Evolutionary conservation across 23 tunicate species (phyloP), one percentile per base, ranked within the genome.

Genomic region (Botrylloides violaceus): DNA sequence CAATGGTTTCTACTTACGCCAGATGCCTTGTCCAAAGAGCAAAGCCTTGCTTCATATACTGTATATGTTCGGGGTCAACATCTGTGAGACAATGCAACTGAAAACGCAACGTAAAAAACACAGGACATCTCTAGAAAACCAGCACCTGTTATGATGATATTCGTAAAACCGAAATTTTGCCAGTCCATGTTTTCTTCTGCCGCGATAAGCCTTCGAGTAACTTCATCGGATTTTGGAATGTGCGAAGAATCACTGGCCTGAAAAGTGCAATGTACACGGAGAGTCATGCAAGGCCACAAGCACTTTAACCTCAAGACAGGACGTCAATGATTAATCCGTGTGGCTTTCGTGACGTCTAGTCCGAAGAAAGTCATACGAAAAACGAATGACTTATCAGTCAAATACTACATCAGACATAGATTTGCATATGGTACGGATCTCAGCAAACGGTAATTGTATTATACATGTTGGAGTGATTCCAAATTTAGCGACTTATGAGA

Each of bases 1-100:
- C n/a, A n/a, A n/a, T n/a, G n/a, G n/a, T n/a, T n/a, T 43, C 53
- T 18, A 76, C 97, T 79, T 34, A 90, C 97, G 97, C 89, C 3
- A 90, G 78, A 25, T 83, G 89, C 49, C 82, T 57, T 2, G 85
- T 83, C 89, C 90, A 83, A 28, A 79, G 43, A 19, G 66, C 75
- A 61, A 90, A 90, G 3, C 82, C 80, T 50, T 83, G 32, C 58
- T 75, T 90, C 81, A 90, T 79, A 60, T 78, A 90, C 20, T 71
- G 2, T 58, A 75, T 66, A 55, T 90, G 97, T 2, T 71, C 39
- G 20, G 79, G 57, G 2, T 80, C 71, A 47, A 90, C 68, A 1
- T 79, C 90, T 25, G 76, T 28, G 4, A 43, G 28, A 60, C 0
- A 60, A 43, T 7, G 53, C 15, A 43, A 43, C 53, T 43, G 12